Conservation (phyloP, 2,113 vertebrate species). For the Chunga burmeisteri region DNA sequence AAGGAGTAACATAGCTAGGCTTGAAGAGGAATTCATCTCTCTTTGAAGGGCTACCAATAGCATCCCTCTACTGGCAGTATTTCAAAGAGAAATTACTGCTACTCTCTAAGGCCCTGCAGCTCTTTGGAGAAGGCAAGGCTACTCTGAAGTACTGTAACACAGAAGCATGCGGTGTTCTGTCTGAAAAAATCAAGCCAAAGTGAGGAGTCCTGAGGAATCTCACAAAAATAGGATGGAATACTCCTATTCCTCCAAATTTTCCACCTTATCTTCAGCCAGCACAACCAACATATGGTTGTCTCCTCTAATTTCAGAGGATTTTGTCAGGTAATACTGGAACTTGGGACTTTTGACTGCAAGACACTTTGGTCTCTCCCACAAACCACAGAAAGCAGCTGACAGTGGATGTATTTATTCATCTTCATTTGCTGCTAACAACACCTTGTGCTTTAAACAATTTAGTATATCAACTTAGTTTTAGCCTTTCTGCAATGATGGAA, state of each 20-base stretch:
- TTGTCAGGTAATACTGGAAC: not conserved
- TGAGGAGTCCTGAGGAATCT: not conserved
- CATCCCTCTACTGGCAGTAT: not conserved
- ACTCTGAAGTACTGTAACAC: not conserved
- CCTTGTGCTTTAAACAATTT: not conserved
- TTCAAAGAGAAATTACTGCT: slow-evolving; percentile 12
- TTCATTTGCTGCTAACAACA: not conserved
- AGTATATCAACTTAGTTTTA: not conserved
- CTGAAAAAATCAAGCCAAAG: not conserved
- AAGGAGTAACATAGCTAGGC: not conserved
- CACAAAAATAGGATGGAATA: not conserved
- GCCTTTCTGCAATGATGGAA: not conserved
- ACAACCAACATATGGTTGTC: not conserved
- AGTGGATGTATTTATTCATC: not conserved
- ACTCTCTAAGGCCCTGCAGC: not conserved
- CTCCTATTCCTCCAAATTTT: not conserved
- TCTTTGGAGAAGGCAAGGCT: not conserved
- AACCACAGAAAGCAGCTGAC: not conserved
- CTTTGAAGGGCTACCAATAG: not conserved
- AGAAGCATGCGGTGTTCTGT: not conserved
- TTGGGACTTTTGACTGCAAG: not conserved
- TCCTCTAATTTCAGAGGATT: not conserved
- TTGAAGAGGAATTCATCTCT: not conserved
- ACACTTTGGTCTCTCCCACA: not conserved
- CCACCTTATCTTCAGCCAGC: not conserved